Conservation (phyloP, 2,797 vertebrate genomes). For the Allenopithecus nigroviridis region DNA sequence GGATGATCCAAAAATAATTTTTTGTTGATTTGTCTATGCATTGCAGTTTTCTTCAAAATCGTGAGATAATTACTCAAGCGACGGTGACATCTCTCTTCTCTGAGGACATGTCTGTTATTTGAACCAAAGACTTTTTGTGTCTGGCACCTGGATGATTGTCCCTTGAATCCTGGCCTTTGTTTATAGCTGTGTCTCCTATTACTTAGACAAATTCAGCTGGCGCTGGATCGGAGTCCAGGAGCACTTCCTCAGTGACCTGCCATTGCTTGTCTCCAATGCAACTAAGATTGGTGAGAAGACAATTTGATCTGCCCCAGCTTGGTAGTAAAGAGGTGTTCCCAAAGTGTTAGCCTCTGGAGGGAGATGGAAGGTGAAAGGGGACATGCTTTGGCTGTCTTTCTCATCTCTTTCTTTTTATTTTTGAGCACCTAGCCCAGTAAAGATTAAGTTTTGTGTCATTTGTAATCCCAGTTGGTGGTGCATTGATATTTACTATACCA, state of each 20-base stretch:
- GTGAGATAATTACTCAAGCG: background rate
- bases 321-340: background rate
- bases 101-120: background rate
- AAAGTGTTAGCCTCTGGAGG: background rate
- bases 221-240: background rate
- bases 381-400: background rate
- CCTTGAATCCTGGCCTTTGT: background rate
- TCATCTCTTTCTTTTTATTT: background rate
- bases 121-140: background rate
- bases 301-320: background rate
- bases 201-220: background rate
- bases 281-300: background rate
- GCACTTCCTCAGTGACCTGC: background rate
- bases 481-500: background rate
- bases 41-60: conserved; percentile 23
- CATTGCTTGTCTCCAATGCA: background rate
- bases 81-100: background rate
- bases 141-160: background rate
- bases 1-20: background rate
- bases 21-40: background rate
- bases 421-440: background rate
- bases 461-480: background rate
- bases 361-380: background rate
- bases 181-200: background rate
- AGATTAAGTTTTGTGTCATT: background rate